Evolutionary conservation across 2,113 vertebrate species (phyloP), one percentile per base, ranked within the genome.

Genomic region (Pteruthius melanotis): DNA sequence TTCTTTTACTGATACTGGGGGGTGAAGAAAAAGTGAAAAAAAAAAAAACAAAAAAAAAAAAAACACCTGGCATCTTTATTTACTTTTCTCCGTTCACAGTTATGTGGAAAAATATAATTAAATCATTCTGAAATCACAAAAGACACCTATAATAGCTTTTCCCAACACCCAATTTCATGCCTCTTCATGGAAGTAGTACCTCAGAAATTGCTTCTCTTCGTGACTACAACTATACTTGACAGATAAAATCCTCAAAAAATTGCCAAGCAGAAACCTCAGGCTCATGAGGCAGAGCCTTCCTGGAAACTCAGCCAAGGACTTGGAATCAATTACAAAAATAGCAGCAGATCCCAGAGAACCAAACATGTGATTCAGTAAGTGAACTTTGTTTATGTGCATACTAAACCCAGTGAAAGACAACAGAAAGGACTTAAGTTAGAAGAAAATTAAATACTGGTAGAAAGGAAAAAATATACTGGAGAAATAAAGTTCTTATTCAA

Each of bases 211-310:
- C 92, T 83, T 92, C 94, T 81, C 90, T 90, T 96, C 64, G 7
- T 75, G 75, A 95, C 83, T 85, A 88, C 78, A 88, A 86, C 93
- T 77, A 95, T 60, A 85, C 79, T 93, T 93, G 90, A 95, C 79
- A 93, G 94, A 96, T 94, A 95, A 95, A 96, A 97, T 95, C 93
- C 94, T 96, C 75, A 85, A 93, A 96, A 96, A 95, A 94, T 80
- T 90, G 87, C 84, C 87, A 65, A 47, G 82, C 68, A 93, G 75
- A 94, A 96, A 91, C 68, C 64, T 86, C 82, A 47, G 68, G 85
- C 82, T 94, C 71, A 77, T 2, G 2, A 95, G 78, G 82, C 74
- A 65, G 42, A 33, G 39, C 79, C 76, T 94, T 91, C 72, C 87
- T 77, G 52, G 87, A 94, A 92, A 70, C 39, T 64, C 85, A 83